phyloP scores from a whole-genome alignment of 2,113 vertebrate species.

The Eretmodus cyanostictus region DNA sequence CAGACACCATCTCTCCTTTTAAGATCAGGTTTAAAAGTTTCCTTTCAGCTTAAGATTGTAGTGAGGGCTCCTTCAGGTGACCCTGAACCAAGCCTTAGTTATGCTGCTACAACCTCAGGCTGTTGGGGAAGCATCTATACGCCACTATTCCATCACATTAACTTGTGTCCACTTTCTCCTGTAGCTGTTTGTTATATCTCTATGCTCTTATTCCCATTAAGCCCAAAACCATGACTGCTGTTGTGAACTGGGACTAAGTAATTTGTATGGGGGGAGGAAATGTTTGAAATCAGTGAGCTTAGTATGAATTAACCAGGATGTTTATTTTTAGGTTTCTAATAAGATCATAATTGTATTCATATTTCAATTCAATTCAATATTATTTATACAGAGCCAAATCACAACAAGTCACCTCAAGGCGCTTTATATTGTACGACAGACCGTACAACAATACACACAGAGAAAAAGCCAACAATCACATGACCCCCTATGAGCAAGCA shows the following conservation, averaged over 20 bases:
- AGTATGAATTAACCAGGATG: not conserved
- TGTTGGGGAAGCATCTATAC: not conserved
- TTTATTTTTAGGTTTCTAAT: not conserved
- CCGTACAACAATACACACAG: fast-evolving
- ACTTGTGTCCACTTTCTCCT: not conserved
- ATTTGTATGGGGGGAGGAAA: not conserved
- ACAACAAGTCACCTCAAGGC: not conserved
- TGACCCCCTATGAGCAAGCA: not conserved
- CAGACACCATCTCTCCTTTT: not conserved
- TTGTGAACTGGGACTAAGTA: not conserved
- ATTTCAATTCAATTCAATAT: not conserved
- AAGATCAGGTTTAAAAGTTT: not conserved
- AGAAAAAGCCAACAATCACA: fast-evolving
- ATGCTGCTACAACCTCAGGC: not conserved
- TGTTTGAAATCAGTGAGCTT: not conserved
- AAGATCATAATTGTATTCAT: not conserved
- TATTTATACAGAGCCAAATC: not conserved
- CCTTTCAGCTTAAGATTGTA: not conserved
- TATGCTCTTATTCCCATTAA: not conserved
- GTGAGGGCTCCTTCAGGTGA: not conserved
- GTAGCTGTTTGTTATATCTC: not conserved
- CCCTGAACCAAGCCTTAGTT: not conserved
- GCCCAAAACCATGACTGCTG: not conserved
- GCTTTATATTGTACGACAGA: not conserved
- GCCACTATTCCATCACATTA: not conserved